Evolutionary conservation across 2,113 vertebrate genomes (phyloP), one percentile per base, ranked within the genome.

Genomic region (Emydura subglobosa): DNA sequence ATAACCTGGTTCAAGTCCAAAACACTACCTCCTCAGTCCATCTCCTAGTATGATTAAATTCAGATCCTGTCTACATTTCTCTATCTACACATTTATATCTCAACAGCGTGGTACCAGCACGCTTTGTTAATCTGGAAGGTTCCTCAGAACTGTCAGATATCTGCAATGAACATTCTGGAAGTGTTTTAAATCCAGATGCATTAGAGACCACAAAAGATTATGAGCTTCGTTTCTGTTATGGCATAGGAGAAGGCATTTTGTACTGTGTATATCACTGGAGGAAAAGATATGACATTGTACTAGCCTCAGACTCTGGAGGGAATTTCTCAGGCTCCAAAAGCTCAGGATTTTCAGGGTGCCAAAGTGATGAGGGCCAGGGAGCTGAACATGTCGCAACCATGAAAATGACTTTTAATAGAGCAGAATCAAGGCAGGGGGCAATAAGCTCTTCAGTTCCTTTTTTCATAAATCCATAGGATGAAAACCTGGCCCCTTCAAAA

Each of bases 331-430:
- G 12, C 65, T 92, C 91, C 86, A 79, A 7, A 79, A 72, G 85
- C 84, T 47, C 54, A 84, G 39, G 65, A 86, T 85, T 78, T 92
- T 92, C 81, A 83, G 14, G 50, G 85, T 84, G 86, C 86, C 90
- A 83, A 72, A 92, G 85, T 55, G 65, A 80, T 84, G 72, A 42
- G 24, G 49, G 80, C 65, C 86, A 79, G 72, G 83, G 55, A 83
- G 94, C 2, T 1, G 83, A 47, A 86, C 29, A 91, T 78, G 61
- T 57, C 31, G 44, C 2, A 2, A 53, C 34, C 81, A 93, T 0
- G 0, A 82, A 92, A 87, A 51, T 61, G 93, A 21, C 90, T 93
- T 19, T 5, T 93, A 94, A 25, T 8, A 2, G 78, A 72, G 78
- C 31, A 53, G 0, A 2, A 49, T 44, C 22, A 34, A 19, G 5